Conservation (phyloP, 2,797 vertebrate species). For the Malacoctenus gilli region DNA sequence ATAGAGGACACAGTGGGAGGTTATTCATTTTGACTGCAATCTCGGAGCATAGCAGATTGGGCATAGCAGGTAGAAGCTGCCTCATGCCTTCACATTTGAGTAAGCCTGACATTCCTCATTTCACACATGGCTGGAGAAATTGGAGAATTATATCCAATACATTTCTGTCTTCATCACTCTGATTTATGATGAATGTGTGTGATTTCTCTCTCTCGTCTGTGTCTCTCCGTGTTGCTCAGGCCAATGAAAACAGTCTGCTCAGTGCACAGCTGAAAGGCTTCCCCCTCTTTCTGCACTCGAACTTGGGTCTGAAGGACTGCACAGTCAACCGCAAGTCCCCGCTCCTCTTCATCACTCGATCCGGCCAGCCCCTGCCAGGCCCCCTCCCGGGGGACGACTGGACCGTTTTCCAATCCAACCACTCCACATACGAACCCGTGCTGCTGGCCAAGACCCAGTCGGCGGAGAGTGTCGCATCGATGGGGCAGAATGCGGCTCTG, state of each 20-base stretch:
- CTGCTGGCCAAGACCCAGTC: conserved; percentile 95
- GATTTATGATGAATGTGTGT: conserved; percentile 55
- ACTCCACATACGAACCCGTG: conserved; percentile 96
- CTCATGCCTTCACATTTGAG: conserved; percentile 58
- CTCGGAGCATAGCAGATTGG: conserved; percentile 56
- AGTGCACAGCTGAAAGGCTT: conserved; percentile 99
- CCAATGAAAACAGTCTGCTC: conserved; percentile 98
- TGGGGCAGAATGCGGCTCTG: conserved; percentile 87
- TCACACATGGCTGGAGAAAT: conserved; percentile 66
- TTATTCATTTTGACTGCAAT: conserved; percentile 60
- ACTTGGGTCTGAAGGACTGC: conserved; percentile 97
- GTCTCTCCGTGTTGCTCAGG: conserved; percentile 76
- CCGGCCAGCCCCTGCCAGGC: conserved; percentile 91
- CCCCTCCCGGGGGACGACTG: conserved; percentile 96
- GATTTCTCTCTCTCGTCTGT: conserved; percentile 32
- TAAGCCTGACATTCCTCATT: conserved; percentile 68
- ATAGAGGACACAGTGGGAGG: conserved; percentile 57
- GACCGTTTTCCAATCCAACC: conserved; percentile 99
- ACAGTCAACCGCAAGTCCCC: conserved; percentile 96
- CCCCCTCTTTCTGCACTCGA: conserved; percentile 96
- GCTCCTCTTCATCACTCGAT: conserved; percentile 92
- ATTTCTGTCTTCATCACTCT: conserved; percentile 59
- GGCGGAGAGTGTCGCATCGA: conserved; percentile 87
- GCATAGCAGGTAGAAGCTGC: conserved; percentile 69
- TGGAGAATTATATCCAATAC: conserved; percentile 55